Base-by-base conservation (phyloP, 2,113 vertebrate species). In the Saimiri boliviensis region DNA sequence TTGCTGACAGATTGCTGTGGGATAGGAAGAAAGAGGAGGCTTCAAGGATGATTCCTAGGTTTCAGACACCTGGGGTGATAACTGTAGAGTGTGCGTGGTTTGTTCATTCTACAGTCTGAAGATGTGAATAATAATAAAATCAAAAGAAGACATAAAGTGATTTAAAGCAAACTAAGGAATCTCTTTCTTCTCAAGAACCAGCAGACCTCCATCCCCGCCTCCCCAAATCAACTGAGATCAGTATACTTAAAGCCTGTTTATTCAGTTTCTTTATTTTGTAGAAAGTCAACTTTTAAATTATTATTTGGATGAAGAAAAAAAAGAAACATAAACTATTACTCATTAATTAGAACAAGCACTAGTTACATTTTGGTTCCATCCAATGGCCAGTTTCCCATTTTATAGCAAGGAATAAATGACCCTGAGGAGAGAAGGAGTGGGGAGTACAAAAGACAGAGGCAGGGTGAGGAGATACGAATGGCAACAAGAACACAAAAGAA, bases 271-370 rank as follows among this genome's bases (percentile, higher is more conserved):
- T 49, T 74, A 21, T 73, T 93, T 71, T 56, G 71, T 60, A 54
- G 93, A 86, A 96, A 94, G 25, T 82, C 11, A 71, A 58, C 42
- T 85, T 92, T 47, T 84, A 73, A 87, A 27, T 37, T 45, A 54
- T 85, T 83, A 85, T 45, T 91, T 85, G 66, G 32, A 45, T 56
- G 86, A 32, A 80, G 35, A 14, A 49, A 77, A 84, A 93, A 63
- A 79, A 52, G 35, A 52, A 73, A 32, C 2, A 56, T 54, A 76
- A 80, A 66, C 84, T 88, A 30, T 84, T 92, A 88, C 83, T 93
- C 63, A n/a, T 60, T 80, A 92, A 89, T 49, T 40, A 86, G 37
- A 90, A 73, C 30, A 45, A 68, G 73, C 3, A 60, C 58, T 86
- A 84, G 35, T 70, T 92, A 47, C 54, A 35, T 71, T 82, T 89